Conservation (phyloP, 2,888 invertebrate species). For the Tenthredo distinguenda region DNA sequence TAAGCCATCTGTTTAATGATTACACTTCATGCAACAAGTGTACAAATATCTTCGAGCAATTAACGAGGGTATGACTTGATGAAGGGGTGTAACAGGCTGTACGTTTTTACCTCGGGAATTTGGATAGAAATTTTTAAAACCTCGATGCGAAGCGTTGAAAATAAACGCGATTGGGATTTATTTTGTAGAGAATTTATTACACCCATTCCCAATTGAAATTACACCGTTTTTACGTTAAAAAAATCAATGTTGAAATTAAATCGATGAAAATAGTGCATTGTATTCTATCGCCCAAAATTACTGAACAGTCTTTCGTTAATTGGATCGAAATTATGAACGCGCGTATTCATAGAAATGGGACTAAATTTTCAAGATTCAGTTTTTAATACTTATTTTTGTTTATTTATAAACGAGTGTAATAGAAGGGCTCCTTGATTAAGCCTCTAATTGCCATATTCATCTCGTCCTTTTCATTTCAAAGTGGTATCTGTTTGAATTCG, state of each 20-base stretch:
- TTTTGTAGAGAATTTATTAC: not conserved
- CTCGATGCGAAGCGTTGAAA: not conserved
- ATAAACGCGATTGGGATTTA: not conserved
- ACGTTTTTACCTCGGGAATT: not conserved
- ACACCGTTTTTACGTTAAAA: not conserved
- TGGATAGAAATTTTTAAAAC: not conserved
- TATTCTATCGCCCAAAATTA: not conserved
- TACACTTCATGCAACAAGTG: conserved; percentile 12
- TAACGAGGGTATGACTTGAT: not conserved
- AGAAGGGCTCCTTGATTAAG: not conserved
- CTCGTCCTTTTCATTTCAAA: not conserved
- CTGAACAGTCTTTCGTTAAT: not conserved
- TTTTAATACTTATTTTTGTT: not conserved
- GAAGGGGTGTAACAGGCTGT: not conserved
- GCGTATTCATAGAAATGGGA: not conserved
- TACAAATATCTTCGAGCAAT: not conserved
- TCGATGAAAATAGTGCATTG: not conserved
- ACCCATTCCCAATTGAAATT: not conserved
- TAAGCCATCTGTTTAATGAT: conserved; percentile 14
- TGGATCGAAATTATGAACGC: not conserved
- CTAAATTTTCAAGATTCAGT: not conserved
- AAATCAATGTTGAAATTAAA: not conserved
- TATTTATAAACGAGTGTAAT: not conserved
- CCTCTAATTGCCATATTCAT: not conserved
- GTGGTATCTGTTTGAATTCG: not conserved